phyloP scores from a whole-genome alignment of 1,140 invertebrate species.

The Pentalonia nigronervosa region DNA sequence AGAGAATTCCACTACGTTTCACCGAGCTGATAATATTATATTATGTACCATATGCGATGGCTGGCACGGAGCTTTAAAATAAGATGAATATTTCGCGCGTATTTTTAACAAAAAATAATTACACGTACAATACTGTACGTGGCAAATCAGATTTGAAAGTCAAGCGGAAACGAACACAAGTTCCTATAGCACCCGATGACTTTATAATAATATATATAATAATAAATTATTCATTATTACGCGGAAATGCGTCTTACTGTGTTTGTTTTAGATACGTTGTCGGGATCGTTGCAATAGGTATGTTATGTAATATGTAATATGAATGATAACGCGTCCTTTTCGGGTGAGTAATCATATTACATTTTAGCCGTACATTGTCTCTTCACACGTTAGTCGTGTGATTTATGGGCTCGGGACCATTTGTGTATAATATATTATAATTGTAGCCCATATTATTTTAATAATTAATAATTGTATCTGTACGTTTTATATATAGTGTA shows the following conservation, averaged over 20 bases:
- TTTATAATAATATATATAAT: not conserved
- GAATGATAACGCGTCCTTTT: not conserved
- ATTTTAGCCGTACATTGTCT: not conserved
- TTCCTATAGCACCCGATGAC: not conserved
- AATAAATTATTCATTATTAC: not conserved
- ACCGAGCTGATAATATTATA: not conserved
- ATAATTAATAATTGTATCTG: not conserved
- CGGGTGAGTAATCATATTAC: not conserved
- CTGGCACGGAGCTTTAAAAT: not conserved
- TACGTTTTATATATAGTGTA: not conserved
- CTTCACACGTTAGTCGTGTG: not conserved
- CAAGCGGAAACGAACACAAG: not conserved
- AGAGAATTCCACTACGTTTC: slow-evolving; percentile 9
- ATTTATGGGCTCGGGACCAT: not conserved
- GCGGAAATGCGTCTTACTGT: not conserved
- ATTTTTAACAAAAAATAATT: not conserved
- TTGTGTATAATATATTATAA: not conserved
- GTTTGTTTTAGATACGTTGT: not conserved
- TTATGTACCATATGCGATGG: not conserved
- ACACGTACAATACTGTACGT: not conserved
- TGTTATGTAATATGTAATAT: not conserved
- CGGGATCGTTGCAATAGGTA: not conserved
- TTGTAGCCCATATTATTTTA: not conserved
- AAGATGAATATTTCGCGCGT: not conserved
- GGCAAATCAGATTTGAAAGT: not conserved